phyloP scores from a whole-genome alignment of 92 coral and sea anemone genomes.

The Montipora capitata region DNA sequence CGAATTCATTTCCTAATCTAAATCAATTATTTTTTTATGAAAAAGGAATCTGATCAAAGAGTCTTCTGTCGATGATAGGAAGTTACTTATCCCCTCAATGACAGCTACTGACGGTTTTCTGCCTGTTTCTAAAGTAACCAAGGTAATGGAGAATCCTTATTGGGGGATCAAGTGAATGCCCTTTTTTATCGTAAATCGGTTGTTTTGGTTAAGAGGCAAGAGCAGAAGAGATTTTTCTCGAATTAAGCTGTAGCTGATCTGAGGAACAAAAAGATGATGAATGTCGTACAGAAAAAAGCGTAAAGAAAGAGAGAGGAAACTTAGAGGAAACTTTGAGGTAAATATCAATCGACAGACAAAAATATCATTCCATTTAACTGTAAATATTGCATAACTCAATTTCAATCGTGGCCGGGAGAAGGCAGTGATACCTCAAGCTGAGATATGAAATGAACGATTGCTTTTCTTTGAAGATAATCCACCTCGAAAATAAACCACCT shows the following conservation, averaged over 20 bases:
- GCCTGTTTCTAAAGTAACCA: slow-evolving; percentile 7
- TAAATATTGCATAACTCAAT: too few relatives aligned
- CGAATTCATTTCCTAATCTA: not conserved
- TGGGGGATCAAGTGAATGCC: slow-evolving; percentile 4
- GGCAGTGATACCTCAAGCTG: too few relatives aligned
- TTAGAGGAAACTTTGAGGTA: not conserved
- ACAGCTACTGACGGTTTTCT: not conserved
- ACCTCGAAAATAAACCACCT: too few relatives aligned
- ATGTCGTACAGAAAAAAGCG: too few relatives aligned
- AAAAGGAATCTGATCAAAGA: not conserved
- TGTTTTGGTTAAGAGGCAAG: not conserved
- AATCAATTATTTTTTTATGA: not conserved
- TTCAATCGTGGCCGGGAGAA: too few relatives aligned
- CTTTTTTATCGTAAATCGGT: not conserved
- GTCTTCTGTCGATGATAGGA: slow-evolving; percentile 7
- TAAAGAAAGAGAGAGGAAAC: not conserved
- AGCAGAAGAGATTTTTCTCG: not conserved
- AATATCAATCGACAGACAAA: too few relatives aligned
- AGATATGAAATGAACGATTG: too few relatives aligned
- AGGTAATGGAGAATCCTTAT: not conserved
- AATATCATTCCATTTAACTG: too few relatives aligned
- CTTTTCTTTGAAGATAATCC: too few relatives aligned
- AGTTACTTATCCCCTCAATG: not conserved
- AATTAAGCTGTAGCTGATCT: not conserved
- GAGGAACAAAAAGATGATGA: not conserved